A percentile compares a stretch with the other conserved stretches of the same genome.
phyloP scores from a whole-genome alignment of 2,888 invertebrate genomes.

The Leptothorax acervorum region DNA sequence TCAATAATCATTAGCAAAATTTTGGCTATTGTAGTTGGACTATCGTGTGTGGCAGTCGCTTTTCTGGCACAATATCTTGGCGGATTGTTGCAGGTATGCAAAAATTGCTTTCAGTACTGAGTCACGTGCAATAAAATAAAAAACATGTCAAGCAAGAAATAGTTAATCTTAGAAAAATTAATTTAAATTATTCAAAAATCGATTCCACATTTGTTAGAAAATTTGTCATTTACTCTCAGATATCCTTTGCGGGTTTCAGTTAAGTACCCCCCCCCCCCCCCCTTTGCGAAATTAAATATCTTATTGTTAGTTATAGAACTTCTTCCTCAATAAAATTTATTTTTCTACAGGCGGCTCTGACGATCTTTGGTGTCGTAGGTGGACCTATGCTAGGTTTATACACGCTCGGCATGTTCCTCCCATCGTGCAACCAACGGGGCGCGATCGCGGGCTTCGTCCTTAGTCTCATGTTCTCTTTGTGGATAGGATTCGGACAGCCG shows the following conservation, averaged over 20 bases:
- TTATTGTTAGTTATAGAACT: neutral
- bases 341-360: slow-evolving; percentile 90
- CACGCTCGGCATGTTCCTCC: slow-evolving; percentile 94
- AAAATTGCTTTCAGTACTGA: neutral
- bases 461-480: slow-evolving; percentile 90
- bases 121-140: neutral
- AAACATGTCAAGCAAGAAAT: neutral
- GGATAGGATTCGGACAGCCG: slow-evolving; percentile 94
- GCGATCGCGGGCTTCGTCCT: slow-evolving; percentile 89
- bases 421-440: slow-evolving; percentile 91
- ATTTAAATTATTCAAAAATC: neutral
- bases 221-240: neutral
- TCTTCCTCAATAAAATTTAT: slow-evolving; percentile 82
- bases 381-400: slow-evolving; percentile 95
- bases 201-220: neutral
- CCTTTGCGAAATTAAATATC: neutral
- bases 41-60: slow-evolving; percentile 92
- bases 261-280: neutral
- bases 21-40: slow-evolving; percentile 91
- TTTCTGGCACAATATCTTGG: slow-evolving; percentile 88
- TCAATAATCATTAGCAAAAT: slow-evolving; percentile 86
- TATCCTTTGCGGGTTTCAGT: neutral
- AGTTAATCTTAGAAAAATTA: neutral
- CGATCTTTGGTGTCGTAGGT: slow-evolving; percentile 95
- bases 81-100: slow-evolving; percentile 86